phyloP scores from a whole-genome alignment of 2,888 invertebrate genomes.

The Caprella mutica region DNA sequence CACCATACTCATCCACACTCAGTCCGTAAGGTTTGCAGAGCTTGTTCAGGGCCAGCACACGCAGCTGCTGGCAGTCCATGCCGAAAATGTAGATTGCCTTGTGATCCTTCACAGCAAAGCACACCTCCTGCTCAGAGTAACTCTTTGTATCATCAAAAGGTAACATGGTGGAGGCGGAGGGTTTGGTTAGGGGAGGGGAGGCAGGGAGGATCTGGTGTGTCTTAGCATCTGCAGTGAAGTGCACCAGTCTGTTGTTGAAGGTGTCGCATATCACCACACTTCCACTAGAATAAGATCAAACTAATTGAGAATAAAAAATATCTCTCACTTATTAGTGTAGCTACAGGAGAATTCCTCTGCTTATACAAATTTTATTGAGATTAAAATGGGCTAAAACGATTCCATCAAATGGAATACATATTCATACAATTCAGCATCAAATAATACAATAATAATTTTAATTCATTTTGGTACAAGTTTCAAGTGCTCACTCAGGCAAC shows the following conservation, averaged over 20 bases:
- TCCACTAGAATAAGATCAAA: too few species aligned
- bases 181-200: background rate
- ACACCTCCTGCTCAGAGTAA: too few species aligned
- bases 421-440: too few species aligned
- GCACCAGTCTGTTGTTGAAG: conserved; percentile 12
- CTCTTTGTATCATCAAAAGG: background rate
- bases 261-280: conserved; percentile 9
- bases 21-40: conserved; percentile 76
- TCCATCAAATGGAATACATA: too few species aligned
- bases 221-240: conserved; percentile 3
- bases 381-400: too few species aligned
- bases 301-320: too few species aligned
- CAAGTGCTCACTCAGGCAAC: conserved; percentile 3
- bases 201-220: background rate
- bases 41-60: conserved; percentile 69
- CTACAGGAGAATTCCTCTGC: too few species aligned
- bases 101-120: conserved; percentile 90
- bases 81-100: conserved; percentile 82
- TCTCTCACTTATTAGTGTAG: too few species aligned
- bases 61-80: conserved; percentile 59
- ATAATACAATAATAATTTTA: too few species aligned
- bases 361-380: too few species aligned
- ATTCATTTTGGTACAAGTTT: too few species aligned
- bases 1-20: conserved; percentile 2
- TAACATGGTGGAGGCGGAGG: conserved; percentile 12